These are phyloP conservation scores for Neuroscelio doddi DNA, from an alignment of 2,888 invertebrate genomes.

Conservation along the genomic window DNA sequence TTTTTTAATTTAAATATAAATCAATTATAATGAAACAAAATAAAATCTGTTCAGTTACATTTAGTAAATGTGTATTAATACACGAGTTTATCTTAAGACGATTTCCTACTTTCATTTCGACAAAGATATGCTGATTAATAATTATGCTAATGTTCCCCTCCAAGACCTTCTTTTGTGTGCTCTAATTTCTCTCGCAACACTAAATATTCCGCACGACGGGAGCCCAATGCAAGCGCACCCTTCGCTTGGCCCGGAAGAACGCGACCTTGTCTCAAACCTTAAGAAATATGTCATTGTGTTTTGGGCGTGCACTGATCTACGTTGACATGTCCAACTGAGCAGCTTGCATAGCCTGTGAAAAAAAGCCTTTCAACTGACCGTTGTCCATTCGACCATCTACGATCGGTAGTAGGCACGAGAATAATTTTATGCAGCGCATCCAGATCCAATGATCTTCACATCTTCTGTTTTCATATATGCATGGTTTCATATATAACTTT, in stretches of 20 bases:
- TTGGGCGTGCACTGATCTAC: conserved; percentile 49
- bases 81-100: too few species aligned
- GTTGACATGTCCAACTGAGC: conserved; percentile 34
- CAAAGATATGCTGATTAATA: conserved; percentile 36
- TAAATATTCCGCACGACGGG: conserved; percentile 34
- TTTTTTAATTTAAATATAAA: too few species aligned
- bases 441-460: conserved; percentile 1
- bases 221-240: conserved; percentile 26
- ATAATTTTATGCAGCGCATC: conserved; percentile 29
- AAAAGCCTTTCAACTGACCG: conserved; percentile 32
- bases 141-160: conserved; percentile 35
- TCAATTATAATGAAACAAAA: too few species aligned
- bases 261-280: conserved; percentile 21
- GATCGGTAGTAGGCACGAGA: conserved; percentile 43
- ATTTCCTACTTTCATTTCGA: not conserved
- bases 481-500: too few species aligned
- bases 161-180: conserved; percentile 20
- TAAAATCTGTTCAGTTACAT: too few species aligned
- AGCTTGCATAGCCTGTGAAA: conserved; percentile 36
- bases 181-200: conserved; percentile 43
- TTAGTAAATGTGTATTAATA: too few species aligned
- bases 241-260: conserved; percentile 18
- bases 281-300: conserved; percentile 47
- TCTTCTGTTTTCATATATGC: too few species aligned
- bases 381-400: conserved; percentile 34